Evolutionary conservation across 2,888 invertebrate species (phyloP).

Genomic region (Platypus cylindrus): DNA sequence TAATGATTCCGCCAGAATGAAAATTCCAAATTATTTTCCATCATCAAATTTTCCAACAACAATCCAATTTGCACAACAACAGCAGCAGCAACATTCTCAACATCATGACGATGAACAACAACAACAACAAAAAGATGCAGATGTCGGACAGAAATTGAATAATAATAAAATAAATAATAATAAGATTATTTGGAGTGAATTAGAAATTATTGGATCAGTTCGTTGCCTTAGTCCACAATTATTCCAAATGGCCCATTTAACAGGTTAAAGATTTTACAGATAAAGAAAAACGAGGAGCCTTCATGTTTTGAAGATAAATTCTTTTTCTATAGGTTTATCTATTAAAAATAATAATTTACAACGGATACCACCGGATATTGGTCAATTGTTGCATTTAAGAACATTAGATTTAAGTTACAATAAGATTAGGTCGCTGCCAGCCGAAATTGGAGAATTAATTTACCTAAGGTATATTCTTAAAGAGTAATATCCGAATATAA

Average conservation of each 20-base stretch:
- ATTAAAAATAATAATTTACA: slow-evolving; percentile 72
- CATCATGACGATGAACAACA: too few species aligned
- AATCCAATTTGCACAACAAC: too few species aligned
- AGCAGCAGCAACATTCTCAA: too few species aligned
- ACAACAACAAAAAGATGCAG: too few species aligned
- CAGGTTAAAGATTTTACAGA: slow-evolving; percentile 29
- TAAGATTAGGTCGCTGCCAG: slow-evolving; percentile 85
- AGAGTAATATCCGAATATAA: slow-evolving; percentile 3
- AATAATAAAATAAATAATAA: too few species aligned
- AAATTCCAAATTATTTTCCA: too few species aligned
- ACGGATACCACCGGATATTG: slow-evolving; percentile 84
- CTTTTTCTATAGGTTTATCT: slow-evolving; percentile 9
- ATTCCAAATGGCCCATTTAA: slow-evolving; percentile 85
- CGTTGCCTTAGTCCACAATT: slow-evolving; percentile 85
- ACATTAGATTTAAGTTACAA: slow-evolving; percentile 89
- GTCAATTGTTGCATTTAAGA: slow-evolving; percentile 68
- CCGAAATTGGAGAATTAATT: slow-evolving; percentile 93
- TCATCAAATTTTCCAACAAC: too few species aligned
- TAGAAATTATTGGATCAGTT: slow-evolving; percentile 79
- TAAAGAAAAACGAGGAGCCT: neutral
- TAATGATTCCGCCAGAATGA: too few species aligned
- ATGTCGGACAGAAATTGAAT: too few species aligned
- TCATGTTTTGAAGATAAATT: neutral
- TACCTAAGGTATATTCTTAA: slow-evolving; percentile 82
- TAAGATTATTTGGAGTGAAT: slow-evolving; percentile 69